A percentile compares a stretch with the other conserved stretches of the same genome.
phyloP scores from a whole-genome alignment of 2,797 vertebrate genomes.

The Notolabrus celidotus region DNA sequence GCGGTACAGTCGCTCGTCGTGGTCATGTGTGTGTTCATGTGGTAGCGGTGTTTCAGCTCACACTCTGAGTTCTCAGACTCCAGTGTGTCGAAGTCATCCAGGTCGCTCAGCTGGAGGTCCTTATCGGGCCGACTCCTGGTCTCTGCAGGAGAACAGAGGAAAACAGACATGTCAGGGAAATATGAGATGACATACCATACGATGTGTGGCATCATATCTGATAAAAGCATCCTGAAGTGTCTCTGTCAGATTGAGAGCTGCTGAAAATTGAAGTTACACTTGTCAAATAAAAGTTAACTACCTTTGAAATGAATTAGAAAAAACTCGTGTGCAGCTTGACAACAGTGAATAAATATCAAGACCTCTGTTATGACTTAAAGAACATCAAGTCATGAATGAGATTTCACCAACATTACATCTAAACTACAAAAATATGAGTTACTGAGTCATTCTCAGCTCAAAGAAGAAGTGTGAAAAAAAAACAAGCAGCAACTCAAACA shows the following conservation, averaged over 20 bases:
- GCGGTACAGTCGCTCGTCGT: conserved; percentile 80
- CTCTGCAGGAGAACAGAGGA: conserved; percentile 76
- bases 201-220: not conserved
- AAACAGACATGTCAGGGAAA: conserved; percentile 17
- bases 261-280: not conserved
- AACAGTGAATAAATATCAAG: not conserved
- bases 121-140: conserved; percentile 90
- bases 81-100: conserved; percentile 95
- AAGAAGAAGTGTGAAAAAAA: not conserved
- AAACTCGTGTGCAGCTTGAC: not conserved
- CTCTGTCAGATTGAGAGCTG: not conserved
- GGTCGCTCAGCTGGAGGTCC: conserved; percentile 93
- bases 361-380: not conserved
- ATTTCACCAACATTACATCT: not conserved
- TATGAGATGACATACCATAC: not conserved
- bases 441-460: not conserved
- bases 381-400: not conserved
- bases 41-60: conserved; percentile 91
- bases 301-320: not conserved
- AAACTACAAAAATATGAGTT: not conserved
- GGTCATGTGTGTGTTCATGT: conserved; percentile 86
- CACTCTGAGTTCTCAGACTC: conserved; percentile 94
- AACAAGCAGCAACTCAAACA: not conserved
- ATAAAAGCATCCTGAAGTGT: not conserved
- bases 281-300: not conserved